Percentiles rank a stretch among this genome's conserved stretches.
These are phyloP conservation scores for Cyclura pinguis DNA, from an alignment of 2,797 vertebrate species.

Conservation along the genomic window DNA sequence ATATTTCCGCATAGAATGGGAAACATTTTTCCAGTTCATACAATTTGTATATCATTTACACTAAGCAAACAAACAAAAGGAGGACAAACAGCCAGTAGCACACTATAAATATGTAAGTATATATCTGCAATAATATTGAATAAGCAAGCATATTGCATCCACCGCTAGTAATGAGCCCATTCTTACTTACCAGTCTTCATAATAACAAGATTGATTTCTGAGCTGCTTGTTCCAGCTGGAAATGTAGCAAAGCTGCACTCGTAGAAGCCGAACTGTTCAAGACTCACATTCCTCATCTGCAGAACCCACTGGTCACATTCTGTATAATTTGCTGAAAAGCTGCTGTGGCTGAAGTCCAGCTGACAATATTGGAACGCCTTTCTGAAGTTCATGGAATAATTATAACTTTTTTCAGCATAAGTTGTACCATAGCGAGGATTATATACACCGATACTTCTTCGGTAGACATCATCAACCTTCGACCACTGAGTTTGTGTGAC, in stretches of 20 bases:
- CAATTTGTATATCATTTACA: background rate
- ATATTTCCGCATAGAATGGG: background rate
- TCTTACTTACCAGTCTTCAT: slow-evolving; percentile 67
- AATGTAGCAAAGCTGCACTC: slow-evolving; percentile 72
- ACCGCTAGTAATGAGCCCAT: fast-evolving
- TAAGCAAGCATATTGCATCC: background rate
- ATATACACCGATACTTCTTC: slow-evolving; percentile 63
- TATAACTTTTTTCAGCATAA: slow-evolving; percentile 42
- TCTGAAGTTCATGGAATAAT: slow-evolving; percentile 52
- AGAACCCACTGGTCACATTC: slow-evolving; percentile 60
- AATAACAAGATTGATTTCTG: slow-evolving; percentile 62
- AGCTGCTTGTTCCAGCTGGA: slow-evolving; percentile 60
- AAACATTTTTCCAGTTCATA: background rate
- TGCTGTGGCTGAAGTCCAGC: background rate
- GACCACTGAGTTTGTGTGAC: slow-evolving; percentile 76
- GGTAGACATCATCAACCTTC: slow-evolving; percentile 7
- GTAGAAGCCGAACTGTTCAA: slow-evolving; percentile 58
- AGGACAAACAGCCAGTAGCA: background rate
- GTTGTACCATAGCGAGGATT: slow-evolving; percentile 58
- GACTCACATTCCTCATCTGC: slow-evolving; percentile 55
- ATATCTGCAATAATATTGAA: background rate
- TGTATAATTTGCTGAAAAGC: fast-evolving
- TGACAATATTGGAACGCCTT: fast-evolving
- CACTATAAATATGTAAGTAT: background rate
- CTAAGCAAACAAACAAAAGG: background rate